phyloP scores from a whole-genome alignment of 2,113 vertebrate genomes.

The Sterrhoptilus dennistouni region DNA sequence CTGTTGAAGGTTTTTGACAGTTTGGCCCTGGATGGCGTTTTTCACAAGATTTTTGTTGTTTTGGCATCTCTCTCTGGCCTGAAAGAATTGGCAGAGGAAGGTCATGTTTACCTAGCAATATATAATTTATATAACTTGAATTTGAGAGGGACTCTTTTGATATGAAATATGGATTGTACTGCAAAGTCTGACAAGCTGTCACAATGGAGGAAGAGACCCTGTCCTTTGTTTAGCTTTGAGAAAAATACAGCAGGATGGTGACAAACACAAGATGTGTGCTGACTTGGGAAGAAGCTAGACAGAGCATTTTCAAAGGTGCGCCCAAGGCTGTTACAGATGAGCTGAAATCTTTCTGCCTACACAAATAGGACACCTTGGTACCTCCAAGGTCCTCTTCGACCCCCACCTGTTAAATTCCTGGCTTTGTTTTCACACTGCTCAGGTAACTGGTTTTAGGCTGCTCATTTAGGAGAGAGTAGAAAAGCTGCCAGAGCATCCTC shows the following conservation, averaged over 20 bases:
- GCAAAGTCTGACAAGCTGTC: constrained; percentile 33
- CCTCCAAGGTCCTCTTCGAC: not conserved
- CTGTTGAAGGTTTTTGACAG: constrained; percentile 1
- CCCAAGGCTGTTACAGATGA: not conserved
- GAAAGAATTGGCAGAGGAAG: constrained; percentile 23
- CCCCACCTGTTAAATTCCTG: not conserved
- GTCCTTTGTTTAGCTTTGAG: not conserved
- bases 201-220: not conserved
- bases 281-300: not conserved
- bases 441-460: not conserved
- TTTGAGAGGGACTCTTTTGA: not conserved
- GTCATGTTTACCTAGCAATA: constrained; percentile 11
- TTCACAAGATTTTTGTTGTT: constrained; percentile 28
- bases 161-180: constrained; percentile 9
- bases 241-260: not conserved
- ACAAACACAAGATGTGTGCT: not conserved
- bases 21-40: not conserved
- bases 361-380: not conserved
- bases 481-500: not conserved
- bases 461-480: not conserved
- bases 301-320: not conserved
- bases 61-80: not conserved
- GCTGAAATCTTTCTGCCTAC: not conserved
- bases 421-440: not conserved
- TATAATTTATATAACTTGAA: constrained; percentile 19